Percentiles rank a stretch among this genome's conserved stretches.
phyloP scores from a whole-genome alignment of 2,113 vertebrate species.

The Rousettus leschenaultii region DNA sequence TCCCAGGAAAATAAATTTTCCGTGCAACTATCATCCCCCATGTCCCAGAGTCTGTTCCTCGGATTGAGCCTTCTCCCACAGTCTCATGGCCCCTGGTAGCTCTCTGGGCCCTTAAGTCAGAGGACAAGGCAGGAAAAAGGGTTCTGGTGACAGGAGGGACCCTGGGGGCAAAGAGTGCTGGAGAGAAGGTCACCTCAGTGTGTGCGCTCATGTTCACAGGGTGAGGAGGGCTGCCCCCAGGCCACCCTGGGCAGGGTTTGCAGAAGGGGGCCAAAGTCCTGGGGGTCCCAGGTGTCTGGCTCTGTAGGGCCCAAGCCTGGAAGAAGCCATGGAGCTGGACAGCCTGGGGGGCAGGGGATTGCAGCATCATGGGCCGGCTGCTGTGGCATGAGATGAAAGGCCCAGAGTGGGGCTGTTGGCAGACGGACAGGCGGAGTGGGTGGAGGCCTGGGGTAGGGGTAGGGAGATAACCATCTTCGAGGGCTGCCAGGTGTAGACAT shows the following conservation, averaged over 20 bases:
- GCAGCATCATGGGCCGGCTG: slow-evolving; percentile 21
- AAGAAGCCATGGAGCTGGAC: neutral
- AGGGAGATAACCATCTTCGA: slow-evolving; percentile 70
- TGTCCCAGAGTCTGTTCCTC: neutral
- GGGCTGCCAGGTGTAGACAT: slow-evolving; percentile 70
- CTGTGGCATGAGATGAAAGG: slow-evolving; percentile 74
- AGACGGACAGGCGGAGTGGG: slow-evolving; percentile 64
- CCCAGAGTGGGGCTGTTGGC: slow-evolving; percentile 66
- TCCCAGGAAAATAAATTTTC: neutral
- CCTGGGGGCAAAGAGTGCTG: fast-evolving
- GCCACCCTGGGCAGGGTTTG: neutral
- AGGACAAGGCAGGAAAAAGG: neutral
- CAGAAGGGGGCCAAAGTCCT: neutral
- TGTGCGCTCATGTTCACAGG: neutral
- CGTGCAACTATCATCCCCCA: fast-evolving
- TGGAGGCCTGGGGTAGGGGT: slow-evolving; percentile 60
- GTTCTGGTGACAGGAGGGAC: neutral
- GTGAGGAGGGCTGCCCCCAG: neutral
- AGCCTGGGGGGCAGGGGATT: neutral
- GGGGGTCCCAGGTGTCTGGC: neutral
- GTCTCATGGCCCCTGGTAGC: neutral
- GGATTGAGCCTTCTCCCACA: fast-evolving
- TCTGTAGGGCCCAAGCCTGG: neutral
- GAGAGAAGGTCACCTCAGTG: neutral
- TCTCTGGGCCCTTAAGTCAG: neutral